Base-by-base conservation (phyloP, 2,113 vertebrate genomes). In the Eolophus roseicapilla region DNA sequence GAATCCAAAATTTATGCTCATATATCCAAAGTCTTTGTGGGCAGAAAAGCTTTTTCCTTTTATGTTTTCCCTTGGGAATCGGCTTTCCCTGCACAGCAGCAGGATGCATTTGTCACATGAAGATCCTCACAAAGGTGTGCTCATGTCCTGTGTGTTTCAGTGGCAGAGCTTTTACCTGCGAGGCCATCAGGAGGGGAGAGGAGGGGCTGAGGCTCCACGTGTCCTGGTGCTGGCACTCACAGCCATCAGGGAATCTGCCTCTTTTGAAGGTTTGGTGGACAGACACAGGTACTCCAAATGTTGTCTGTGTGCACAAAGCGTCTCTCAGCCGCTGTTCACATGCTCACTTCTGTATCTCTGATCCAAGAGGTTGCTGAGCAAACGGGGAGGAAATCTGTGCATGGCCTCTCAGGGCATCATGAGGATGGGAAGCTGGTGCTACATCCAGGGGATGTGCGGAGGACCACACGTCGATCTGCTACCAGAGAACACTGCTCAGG, bases 361-460 rank as follows among this genome's bases (percentile, higher is more conserved):
- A 70, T 20, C 47, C 49, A 11, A 27, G 25, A 59, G 57, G 14
- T 16, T 7, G 41, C 46, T 78, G 75, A 39, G 37, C 3, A 46
- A 62, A 35, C 0, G 7, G 53, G 63, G 50, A 93, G n/a, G 37
- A 7, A 11, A 23, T 5, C 25, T 18, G 62, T 1, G 3, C 20
- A 0, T 0, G n/a, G 24, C 17, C 62, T 41, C 80, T 1, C 10
- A 9, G 60, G 74, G 82, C 69, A 82, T 71, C 35, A 1, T 0
- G 4, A 0, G 18, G 1, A 13, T 0, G 4, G 13, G 83, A 57
- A 12, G 49, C 49, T 5, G 69, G 44, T 8, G 75, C 57, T 37
- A 5, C 31, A 3, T 2, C 10, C 87, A 10, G 13, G 82, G 46
- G 27, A 12, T 0, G 71, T 1, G 2, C 3, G 33, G 7, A 83